Base-by-base conservation (phyloP, 2,113 vertebrate species). In the Sorex fumeus region DNA sequence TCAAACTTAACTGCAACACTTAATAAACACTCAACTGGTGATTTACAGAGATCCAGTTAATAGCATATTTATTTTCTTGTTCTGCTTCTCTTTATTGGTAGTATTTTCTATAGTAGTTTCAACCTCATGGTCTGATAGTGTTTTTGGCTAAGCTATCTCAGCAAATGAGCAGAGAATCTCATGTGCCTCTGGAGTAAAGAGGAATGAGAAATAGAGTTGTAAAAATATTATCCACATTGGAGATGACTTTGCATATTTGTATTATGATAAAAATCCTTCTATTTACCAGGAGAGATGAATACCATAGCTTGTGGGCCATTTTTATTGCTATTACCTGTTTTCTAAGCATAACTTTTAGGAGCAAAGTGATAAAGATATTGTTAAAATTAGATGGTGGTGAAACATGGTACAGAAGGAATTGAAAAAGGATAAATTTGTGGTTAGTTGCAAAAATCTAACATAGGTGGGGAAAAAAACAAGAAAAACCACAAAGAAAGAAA, bases 11-110 rank as follows among this genome's bases (percentile, higher is more conserved):
- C 80, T 95, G 88, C 66, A 91, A 92, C 64, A 93, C 94, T 95
- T 95, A 94, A 93, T 96, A 96, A 96, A 93, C 93, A 95, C 96
- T 95, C 88, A 94, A 93, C 53, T 88, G 82, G 69, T 47, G 89
- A 95, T 96, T 94, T 96, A 76, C 57, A 82, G 91, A 93, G 74
- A 91, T 91, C 74, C 80, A 92, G 70, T 60, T 84, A 93, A 96
- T 93, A 84, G 12, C 45, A 34, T 43, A 60, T 82, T 94, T 53
- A 81, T 95, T 95, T 94, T 95, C 87, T 93, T 60, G 10, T 82
- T 87, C 74, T 91, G 25, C 30, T 94, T 19, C 74, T 91, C 80
- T 91, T 81, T 85, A 70, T 45, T 79, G 83, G n/a, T 90, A 82
- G 47, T 89, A 60, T 88, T 94, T 91, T 91, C 83, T 93, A 30